These are phyloP conservation scores for Tetragnatha montana DNA, from an alignment of 2,888 invertebrate species.

Conservation along the genomic window DNA sequence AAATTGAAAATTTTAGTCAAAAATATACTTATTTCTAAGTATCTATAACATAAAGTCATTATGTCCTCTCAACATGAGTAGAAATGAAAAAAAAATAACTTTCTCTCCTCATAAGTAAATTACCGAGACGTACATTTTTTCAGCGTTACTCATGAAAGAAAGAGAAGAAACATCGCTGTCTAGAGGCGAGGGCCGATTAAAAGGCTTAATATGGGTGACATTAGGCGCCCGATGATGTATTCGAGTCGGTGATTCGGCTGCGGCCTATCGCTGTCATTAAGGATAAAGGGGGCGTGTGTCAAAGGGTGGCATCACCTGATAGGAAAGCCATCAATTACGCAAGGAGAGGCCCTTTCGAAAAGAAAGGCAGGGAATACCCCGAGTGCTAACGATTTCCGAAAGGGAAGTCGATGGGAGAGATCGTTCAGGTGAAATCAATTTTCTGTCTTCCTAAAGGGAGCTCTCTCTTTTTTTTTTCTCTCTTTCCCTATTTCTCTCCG, in stretches of 20 bases:
- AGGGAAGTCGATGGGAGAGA: constrained; percentile 38
- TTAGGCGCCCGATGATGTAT: constrained; percentile 46
- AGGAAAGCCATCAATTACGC: constrained; percentile 65
- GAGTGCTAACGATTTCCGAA: constrained; percentile 70
- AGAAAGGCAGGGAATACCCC: constrained; percentile 25
- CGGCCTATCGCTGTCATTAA: constrained; percentile 66
- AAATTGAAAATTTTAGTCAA: no score
- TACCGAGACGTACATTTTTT: not conserved
- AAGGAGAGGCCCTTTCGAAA: constrained; percentile 45
- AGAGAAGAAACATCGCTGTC: not conserved
- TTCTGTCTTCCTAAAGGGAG: constrained; percentile 29
- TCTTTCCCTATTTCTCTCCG: not conserved
- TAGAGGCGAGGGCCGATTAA: constrained; percentile 24
- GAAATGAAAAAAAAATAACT: not conserved
- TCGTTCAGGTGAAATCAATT: constrained; percentile 65
- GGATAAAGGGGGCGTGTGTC: constrained; percentile 26
- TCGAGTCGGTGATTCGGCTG: constrained; percentile 1
- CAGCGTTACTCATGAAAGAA: not conserved
- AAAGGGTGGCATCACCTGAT: constrained; percentile 60
- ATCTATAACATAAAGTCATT: no score
- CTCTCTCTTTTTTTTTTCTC: constrained; percentile 14
- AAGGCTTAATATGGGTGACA: constrained; percentile 31
- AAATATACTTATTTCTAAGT: no score
- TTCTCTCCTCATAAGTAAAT: not conserved
- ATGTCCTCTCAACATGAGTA: no score